Evolutionary conservation across 1,140 invertebrate genomes (phyloP), one percentile per base, ranked within the genome.

Genomic region (Phthorimaea operculella): DNA sequence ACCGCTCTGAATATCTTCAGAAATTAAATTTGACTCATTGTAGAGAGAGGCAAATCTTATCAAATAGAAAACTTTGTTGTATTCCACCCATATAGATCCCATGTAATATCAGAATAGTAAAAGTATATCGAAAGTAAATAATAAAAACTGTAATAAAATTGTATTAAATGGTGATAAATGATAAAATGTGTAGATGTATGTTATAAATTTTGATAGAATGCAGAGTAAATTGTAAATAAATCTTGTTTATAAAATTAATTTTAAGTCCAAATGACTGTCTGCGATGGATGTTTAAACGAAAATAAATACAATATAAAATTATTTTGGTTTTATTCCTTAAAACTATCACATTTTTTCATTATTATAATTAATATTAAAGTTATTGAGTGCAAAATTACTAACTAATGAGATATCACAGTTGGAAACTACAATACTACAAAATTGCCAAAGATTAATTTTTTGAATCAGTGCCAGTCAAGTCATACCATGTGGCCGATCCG

Each of bases 321-420:
- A 36, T 52, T n/a, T 9, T 48, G 9, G 50, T 57, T 57, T 57
- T 52, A 51, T 52, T 57, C 15, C 34, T 44, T 16, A 56, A 17
- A 47, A 16, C 8, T 47, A 47, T 47, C 15, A 47, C 15, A 49
- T 28, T 28, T 28, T n/a, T 5, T 39, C 36, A 39, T 39, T 39
- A 39, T 39, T 39, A 28, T 28, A 6, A 28, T 4, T 28, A 28
- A 28, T 28, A 28, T 28, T 28, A 28, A 28, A 28, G 21, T 28
- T 28, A 39, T 39, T 39, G 36, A 39, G 36, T 39, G 36, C 10
- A 39, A 39, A 39, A 39, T 39, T 39, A 39, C 36, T n/a, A 39
- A n/a, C n/a, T 47, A 47, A 47, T 47, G 44, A 70, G 63, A 71
- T 78, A 79, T 79, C 76, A 79, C 76, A 79, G 76, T 72, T 75